Percentiles rank a stretch among this genome's conserved stretches.
Evolutionary conservation across 2,797 vertebrate genomes (phyloP).

Genomic region (Anomalospiza imberbis): DNA sequence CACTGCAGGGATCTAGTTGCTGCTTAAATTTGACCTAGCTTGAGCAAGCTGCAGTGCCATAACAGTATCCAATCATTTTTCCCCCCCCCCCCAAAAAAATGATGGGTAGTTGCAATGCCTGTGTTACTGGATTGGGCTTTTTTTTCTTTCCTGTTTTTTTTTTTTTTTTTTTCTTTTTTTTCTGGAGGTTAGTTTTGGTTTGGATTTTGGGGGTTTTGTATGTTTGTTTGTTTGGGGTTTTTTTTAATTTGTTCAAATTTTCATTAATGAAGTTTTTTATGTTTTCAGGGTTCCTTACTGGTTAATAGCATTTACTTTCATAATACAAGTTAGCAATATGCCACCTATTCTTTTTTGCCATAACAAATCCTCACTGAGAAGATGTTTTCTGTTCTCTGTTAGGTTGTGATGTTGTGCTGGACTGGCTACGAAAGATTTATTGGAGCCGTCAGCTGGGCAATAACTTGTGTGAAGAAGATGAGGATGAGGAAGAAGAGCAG

Average conservation of each 20-base stretch:
- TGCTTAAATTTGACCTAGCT: background rate
- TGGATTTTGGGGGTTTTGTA: background rate
- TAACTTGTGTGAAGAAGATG: constrained; percentile 63
- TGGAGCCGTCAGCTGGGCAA: constrained; percentile 91
- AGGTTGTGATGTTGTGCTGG: constrained; percentile 86
- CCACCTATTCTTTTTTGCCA: background rate
- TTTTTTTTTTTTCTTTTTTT: too few species aligned
- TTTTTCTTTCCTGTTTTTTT: background rate
- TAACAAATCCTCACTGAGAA: background rate
- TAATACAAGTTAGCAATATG: background rate
- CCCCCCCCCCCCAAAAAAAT: background rate
- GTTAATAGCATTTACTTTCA: background rate
- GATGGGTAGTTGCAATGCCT: background rate
- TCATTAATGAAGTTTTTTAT: background rate
- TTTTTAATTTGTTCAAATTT: background rate
- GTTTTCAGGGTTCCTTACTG: background rate
- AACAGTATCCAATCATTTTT: background rate
- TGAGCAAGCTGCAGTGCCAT: background rate
- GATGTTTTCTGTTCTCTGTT: background rate
- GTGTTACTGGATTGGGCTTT: background rate
- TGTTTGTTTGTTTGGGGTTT: background rate
- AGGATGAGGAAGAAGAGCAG: constrained; percentile 35
- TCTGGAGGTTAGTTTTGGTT: background rate
- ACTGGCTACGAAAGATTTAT: constrained; percentile 91
- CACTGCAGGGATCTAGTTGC: background rate